Percentiles rank a stretch among this genome's conserved stretches.
These are phyloP conservation scores for Rallus limicola DNA, from an alignment of 2,113 vertebrate species.

Conservation along the genomic window DNA sequence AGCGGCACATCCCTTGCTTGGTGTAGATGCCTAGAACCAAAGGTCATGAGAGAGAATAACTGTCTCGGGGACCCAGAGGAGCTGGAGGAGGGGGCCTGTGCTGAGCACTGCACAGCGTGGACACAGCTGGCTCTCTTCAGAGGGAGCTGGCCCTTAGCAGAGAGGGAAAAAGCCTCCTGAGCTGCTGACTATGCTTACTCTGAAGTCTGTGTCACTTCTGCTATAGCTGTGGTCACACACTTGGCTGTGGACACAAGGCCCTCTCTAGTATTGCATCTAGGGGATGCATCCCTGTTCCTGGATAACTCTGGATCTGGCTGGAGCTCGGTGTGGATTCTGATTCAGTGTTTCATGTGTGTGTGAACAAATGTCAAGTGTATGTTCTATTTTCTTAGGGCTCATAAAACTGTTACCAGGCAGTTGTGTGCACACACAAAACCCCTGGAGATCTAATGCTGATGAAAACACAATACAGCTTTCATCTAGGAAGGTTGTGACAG, in stretches of 20 bases:
- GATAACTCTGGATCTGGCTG: background rate
- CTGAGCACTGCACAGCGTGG: accelerated
- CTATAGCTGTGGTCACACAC: background rate
- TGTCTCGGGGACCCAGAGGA: background rate
- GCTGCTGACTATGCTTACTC: background rate
- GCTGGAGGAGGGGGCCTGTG: background rate
- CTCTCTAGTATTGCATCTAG: background rate
- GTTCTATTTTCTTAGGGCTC: background rate
- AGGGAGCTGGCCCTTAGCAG: background rate
- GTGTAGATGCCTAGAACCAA: background rate
- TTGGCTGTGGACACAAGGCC: background rate
- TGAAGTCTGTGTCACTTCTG: background rate
- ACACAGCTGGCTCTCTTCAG: background rate
- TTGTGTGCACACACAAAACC: accelerated
- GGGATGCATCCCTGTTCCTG: background rate
- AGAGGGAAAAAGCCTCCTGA: background rate
- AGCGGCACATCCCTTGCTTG: background rate
- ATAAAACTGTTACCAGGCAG: background rate
- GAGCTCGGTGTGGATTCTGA: background rate
- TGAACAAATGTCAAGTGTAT: background rate
- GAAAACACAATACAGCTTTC: background rate
- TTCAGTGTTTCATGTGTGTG: background rate
- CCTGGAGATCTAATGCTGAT: background rate
- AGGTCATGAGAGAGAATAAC: background rate
- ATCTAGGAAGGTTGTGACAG: background rate